phyloP scores from a whole-genome alignment of 2,797 vertebrate genomes.

The Diceros bicornis region DNA sequence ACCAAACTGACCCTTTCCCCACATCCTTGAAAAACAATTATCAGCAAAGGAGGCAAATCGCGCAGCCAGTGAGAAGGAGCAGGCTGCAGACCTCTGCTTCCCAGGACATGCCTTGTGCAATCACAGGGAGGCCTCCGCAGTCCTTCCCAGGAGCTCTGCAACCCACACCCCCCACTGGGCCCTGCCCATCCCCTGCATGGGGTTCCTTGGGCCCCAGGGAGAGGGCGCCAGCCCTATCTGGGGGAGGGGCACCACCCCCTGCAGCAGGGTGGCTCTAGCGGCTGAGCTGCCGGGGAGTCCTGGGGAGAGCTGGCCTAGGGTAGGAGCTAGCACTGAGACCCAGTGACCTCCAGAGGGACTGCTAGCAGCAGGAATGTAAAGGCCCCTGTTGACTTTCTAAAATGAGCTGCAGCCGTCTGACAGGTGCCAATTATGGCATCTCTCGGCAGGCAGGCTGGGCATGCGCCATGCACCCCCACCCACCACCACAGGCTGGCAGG shows the following conservation, averaged over 20 bases:
- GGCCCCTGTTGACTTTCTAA: constrained; percentile 82
- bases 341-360: constrained; percentile 10
- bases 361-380: constrained; percentile 62
- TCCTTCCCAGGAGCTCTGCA: not conserved
- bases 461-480: constrained; percentile 80
- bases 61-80: constrained; percentile 87
- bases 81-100: constrained; percentile 90
- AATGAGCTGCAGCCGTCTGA: constrained; percentile 80
- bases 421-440: constrained; percentile 87
- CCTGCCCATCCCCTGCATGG: not conserved
- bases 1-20: not conserved
- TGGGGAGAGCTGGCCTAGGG: not conserved
- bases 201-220: not conserved
- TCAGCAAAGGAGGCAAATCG: constrained; percentile 89
- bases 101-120: constrained; percentile 85
- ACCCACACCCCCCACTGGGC: not conserved
- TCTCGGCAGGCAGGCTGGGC: constrained; percentile 75
- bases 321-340: constrained; percentile 19
- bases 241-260: not conserved
- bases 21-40: constrained; percentile 91
- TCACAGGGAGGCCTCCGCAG: constrained; percentile 22
- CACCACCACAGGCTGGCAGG: constrained; percentile 79
- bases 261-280: not conserved
- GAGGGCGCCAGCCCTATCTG: not conserved
- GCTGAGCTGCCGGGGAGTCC: not conserved